Conservation (phyloP, 2,888 invertebrate genomes). For the Argynnis bischoffii region DNA sequence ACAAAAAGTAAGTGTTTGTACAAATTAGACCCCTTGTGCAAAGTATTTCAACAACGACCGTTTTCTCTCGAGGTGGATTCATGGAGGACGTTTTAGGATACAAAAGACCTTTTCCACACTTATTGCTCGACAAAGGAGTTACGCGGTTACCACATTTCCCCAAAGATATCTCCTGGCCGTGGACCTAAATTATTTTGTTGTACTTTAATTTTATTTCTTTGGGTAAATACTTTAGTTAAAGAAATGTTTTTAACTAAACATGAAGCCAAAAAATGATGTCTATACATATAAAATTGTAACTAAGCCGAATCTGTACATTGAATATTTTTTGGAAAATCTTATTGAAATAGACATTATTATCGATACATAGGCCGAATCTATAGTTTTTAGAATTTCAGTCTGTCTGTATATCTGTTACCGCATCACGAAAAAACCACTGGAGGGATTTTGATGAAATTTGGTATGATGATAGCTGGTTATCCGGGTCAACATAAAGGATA, state of each 20-base stretch:
- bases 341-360: too few relatives aligned
- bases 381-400: too few relatives aligned
- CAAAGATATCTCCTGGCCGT: not conserved
- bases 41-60: constrained; percentile 20
- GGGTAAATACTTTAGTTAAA: not conserved
- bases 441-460: too few relatives aligned
- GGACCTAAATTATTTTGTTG: constrained; percentile 5
- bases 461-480: too few relatives aligned
- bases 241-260: not conserved
- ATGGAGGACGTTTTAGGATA: constrained; percentile 11
- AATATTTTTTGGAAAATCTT: too few relatives aligned
- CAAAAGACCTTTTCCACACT: constrained; percentile 18
- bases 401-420: too few relatives aligned
- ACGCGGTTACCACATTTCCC: constrained; percentile 15
- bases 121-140: constrained; percentile 18
- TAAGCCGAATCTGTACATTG: too few relatives aligned
- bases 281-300: too few relatives aligned
- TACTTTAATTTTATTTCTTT: not conserved
- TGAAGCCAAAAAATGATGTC: too few relatives aligned
- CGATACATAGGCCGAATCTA: too few relatives aligned
- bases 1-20: not conserved
- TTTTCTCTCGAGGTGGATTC: constrained; percentile 19
- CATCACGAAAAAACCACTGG: too few relatives aligned
- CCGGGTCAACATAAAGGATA: too few relatives aligned
- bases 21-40: constrained; percentile 14